phyloP scores from a whole-genome alignment of 2,113 vertebrate species.

The Aleadryas rufinucha region DNA sequence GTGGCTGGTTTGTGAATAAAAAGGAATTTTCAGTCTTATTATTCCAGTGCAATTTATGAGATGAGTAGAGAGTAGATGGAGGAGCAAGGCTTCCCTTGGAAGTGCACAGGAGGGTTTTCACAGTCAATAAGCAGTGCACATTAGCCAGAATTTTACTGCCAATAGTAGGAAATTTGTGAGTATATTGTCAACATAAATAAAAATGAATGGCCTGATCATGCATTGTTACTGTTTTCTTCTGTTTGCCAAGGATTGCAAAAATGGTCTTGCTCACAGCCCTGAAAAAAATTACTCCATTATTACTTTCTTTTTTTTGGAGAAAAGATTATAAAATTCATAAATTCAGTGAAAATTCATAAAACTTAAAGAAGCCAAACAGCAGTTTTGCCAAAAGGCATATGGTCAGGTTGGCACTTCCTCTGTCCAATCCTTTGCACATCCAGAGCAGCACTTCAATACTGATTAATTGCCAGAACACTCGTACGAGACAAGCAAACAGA shows the following conservation, averaged over 20 bases:
- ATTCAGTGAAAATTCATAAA: not conserved
- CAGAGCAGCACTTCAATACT: not conserved
- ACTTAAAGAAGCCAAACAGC: not conserved
- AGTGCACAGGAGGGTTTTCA: not conserved
- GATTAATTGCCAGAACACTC: not conserved
- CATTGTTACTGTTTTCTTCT: not conserved
- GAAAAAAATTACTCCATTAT: not conserved
- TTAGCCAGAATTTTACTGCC: not conserved
- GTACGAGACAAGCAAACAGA: rapidly evolving
- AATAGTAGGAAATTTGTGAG: not conserved
- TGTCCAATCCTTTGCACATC: not conserved
- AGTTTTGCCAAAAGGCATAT: not conserved
- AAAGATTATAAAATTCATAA: not conserved
- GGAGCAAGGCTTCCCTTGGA: not conserved
- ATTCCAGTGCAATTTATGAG: not conserved
- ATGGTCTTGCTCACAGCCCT: not conserved
- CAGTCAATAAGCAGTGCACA: not conserved
- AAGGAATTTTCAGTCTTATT: not conserved
- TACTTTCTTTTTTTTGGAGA: not conserved
- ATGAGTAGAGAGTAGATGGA: not conserved
- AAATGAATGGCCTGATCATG: not conserved
- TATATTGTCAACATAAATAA: not conserved
- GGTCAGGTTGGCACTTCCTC: not conserved
- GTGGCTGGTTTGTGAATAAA: not conserved
- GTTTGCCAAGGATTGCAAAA: not conserved